Evolutionary conservation across 2,797 vertebrate genomes (phyloP).

Genomic region (Coccyzus lansbergi): DNA sequence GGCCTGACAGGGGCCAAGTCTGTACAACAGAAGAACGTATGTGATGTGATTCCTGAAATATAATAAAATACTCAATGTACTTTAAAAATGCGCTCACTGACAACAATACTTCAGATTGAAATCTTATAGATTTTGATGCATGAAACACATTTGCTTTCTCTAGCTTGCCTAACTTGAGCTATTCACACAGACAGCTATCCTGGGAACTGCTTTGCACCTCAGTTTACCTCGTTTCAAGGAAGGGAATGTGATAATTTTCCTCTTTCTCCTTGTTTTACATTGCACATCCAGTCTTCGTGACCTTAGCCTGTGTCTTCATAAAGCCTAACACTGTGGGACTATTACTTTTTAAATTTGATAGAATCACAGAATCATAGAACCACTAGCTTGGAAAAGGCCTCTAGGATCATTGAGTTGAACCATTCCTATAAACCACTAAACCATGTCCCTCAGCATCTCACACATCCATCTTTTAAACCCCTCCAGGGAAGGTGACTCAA

Average conservation of each 20-base stretch:
- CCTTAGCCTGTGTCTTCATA: background rate
- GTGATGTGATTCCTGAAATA: background rate
- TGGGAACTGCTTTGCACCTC: background rate
- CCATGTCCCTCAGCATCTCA: too few species aligned
- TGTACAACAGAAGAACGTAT: background rate
- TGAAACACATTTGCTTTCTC: background rate
- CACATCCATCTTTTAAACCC: too few species aligned
- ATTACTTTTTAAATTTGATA: background rate
- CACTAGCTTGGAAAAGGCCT: too few species aligned
- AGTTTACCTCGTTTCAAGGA: background rate
- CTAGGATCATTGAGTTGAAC: too few species aligned
- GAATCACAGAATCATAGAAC: too few species aligned
- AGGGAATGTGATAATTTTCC: background rate
- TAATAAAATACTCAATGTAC: background rate
- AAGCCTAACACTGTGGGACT: rapidly evolving
- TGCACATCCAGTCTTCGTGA: background rate
- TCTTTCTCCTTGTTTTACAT: background rate
- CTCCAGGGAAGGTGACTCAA: too few species aligned
- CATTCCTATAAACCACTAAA: too few species aligned
- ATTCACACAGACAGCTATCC: rapidly evolving
- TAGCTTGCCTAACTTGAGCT: background rate
- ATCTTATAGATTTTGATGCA: background rate
- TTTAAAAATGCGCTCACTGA: background rate
- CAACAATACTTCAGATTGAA: background rate
- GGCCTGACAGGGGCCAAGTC: background rate